Evolutionary conservation across 2,888 invertebrate genomes (phyloP).

Genomic region (Colostygia pectinataria): DNA sequence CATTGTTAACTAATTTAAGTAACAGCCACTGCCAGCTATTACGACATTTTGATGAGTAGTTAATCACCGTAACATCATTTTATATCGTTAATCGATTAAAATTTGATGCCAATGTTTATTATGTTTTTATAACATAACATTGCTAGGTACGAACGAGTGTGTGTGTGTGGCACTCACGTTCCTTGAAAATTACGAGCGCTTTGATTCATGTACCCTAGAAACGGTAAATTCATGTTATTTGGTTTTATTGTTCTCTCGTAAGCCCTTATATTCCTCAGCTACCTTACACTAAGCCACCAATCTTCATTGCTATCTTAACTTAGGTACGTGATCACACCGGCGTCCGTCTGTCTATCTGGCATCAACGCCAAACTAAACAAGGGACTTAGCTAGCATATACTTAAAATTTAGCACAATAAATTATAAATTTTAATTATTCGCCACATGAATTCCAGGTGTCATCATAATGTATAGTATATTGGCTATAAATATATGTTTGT

Average conservation of each 20-base stretch:
- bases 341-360: background rate
- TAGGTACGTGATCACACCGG: too few relatives aligned
- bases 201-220: slow-evolving; percentile 58
- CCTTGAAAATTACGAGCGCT: slow-evolving; percentile 50
- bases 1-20: slow-evolving; percentile 84
- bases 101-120: too few relatives aligned
- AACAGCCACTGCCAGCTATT: slow-evolving; percentile 78
- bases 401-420: too few relatives aligned
- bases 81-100: slow-evolving; percentile 48
- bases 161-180: slow-evolving; percentile 30
- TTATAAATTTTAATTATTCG: too few relatives aligned
- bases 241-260: slow-evolving; percentile 53
- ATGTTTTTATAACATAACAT: too few relatives aligned
- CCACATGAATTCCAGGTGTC: too few relatives aligned
- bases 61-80: slow-evolving; percentile 45
- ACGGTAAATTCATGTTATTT: slow-evolving; percentile 53
- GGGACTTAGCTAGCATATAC: too few relatives aligned
- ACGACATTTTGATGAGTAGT: slow-evolving; percentile 63
- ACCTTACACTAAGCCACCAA: background rate
- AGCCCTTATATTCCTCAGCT: slow-evolving; percentile 34
- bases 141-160: slow-evolving; percentile 3
- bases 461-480: too few relatives aligned
- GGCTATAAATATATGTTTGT: too few relatives aligned
- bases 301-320: background rate
- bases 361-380: too few relatives aligned